These are phyloP conservation scores for Proteles cristata DNA, from an alignment of 2,113 vertebrate species.

Conservation along the genomic window DNA sequence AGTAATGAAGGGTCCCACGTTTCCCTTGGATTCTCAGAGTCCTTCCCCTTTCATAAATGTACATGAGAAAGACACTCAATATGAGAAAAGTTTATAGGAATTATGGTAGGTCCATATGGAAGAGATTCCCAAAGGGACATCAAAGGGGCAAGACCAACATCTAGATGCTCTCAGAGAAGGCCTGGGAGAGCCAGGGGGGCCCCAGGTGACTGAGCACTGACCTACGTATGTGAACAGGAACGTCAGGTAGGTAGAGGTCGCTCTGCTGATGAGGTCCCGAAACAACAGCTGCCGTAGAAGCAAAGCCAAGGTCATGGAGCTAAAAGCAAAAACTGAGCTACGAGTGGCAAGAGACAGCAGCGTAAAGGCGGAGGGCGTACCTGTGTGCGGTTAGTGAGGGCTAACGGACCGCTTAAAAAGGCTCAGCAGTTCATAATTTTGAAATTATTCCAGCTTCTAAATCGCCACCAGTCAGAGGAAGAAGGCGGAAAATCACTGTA, in stretches of 20 bases:
- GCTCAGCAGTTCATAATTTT: neutral
- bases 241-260: neutral
- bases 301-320: neutral
- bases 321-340: neutral
- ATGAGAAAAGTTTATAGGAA: neutral
- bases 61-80: neutral
- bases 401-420: neutral
- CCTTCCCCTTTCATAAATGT: neutral
- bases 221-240: rapidly evolving
- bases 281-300: neutral
- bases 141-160: neutral
- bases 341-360: neutral
- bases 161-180: neutral
- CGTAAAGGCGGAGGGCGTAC: rapidly evolving
- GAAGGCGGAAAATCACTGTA: conserved; percentile 30
- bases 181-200: neutral
- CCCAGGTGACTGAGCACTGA: neutral
- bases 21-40: neutral
- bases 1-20: neutral
- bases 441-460: conserved; percentile 22
- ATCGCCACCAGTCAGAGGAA: neutral
- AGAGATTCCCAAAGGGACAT: neutral
- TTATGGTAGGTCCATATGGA: neutral
- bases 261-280: neutral
- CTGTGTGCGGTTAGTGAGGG: neutral